Evolutionary conservation across 2,797 vertebrate species (phyloP), one percentile per base, ranked within the genome.

Genomic region (Benthosema pterotum): DNA sequence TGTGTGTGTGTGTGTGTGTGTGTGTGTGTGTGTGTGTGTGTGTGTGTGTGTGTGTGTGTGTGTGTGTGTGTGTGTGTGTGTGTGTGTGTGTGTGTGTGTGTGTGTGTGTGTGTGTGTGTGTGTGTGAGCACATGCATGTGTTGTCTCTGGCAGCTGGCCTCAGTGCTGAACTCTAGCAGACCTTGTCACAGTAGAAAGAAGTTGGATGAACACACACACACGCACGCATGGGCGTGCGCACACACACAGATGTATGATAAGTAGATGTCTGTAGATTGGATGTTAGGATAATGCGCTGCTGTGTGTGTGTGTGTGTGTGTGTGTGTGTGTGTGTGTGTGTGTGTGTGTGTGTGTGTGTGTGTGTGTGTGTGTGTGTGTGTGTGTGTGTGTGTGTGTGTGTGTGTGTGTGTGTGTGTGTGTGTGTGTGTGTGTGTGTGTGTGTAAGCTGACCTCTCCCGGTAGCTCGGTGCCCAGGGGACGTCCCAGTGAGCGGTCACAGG

Each of bases 131-230:
- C n/a, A 6, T 9, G 55, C 42, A 12, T 19, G 17, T 68, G 56
- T 87, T 88, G 81, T 78, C 60, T 80, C 88, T 89, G 88, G 88
- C 89, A 42, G 46, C 74, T 60, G 58, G 52, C 60, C 60, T 57
- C 58, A 2, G 64, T 71, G 75, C 72, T 83, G 78, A 90, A 89
- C 89, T 87, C 75, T 84, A 85, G 76, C 80, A 83, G 86, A 88
- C 82, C 78, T 78, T 77, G 70, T 84, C 75, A 60, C 72, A 74
- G 75, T 72, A 82, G 66, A 77, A 64, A 74, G 70, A 79, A 77
- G 81, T 59, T 73, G 78, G 87, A 78, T 38, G 28, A 19, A 47
- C 52, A 38, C 32, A 38, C 32, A 38, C 32, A 38, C 32, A 67
- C 68, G 65, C 57, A 15, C 46, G 53, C 19, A 74, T 52, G 14